phyloP scores from a whole-genome alignment of 2,113 vertebrate genomes.

The Dicrurus megarhynchus region DNA sequence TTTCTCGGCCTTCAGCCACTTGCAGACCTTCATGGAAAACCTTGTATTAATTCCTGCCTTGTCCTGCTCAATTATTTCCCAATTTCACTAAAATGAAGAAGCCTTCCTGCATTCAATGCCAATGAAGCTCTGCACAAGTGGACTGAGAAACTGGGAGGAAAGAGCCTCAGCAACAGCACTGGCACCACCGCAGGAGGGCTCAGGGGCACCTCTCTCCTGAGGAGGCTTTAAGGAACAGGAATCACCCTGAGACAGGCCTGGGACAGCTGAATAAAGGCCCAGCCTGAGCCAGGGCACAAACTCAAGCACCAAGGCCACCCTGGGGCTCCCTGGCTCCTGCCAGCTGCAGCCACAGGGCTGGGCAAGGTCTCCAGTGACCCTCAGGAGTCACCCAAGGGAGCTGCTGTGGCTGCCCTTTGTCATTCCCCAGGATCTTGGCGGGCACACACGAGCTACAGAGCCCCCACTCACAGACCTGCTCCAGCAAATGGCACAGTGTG shows the following conservation, averaged over 20 bases:
- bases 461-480: rapidly evolving
- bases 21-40: background rate
- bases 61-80: background rate
- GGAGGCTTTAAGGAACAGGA: background rate
- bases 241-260: background rate
- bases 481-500: rapidly evolving
- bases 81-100: background rate
- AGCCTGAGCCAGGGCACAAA: background rate
- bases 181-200: background rate
- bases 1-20: background rate
- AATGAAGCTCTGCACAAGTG: background rate
- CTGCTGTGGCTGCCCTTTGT: background rate
- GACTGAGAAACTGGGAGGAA: background rate
- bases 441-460: rapidly evolving
- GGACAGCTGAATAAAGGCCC: background rate
- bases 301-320: background rate
- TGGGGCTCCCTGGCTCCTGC: background rate
- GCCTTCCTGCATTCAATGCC: background rate
- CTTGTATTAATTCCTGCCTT: background rate
- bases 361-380: rapidly evolving
- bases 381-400: background rate
- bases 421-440: background rate
- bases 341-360: background rate
- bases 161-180: background rate
- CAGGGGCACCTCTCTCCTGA: background rate